Base-by-base conservation (phyloP, 2,888 invertebrate genomes). In the Drosophila lutescens region DNA sequence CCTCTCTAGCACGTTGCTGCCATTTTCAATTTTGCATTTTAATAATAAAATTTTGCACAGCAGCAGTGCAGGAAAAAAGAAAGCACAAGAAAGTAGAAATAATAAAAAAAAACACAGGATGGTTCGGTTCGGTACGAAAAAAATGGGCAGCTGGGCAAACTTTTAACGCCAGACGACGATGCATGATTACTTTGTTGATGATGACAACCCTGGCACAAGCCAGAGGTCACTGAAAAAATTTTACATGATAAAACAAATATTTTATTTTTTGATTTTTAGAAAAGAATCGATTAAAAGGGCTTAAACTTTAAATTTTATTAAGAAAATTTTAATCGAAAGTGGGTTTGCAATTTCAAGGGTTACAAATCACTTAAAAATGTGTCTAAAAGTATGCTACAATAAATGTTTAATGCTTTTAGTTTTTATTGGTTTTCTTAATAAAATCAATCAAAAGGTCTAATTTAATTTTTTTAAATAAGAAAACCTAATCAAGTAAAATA, bases 11-110 rank as follows among this genome's bases (percentile, higher is more conserved):
- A 80, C 88, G 88, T 83, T 79, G 73, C 77, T 74, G 65, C 86
- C 82, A 72, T 79, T 89, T 84, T 89, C 84, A 84, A 89, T 89
- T 84, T 87, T 84, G 89, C 89, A 84, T 89, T 84, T 89, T 84
- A 84, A 84, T 84, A 84, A 89, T 89, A 84, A 85, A 85, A 87
- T 89, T 87, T 81, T 87, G 88, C 67, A 67, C 76, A 62, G 75
- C 55, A 71, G 56, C 68, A 62, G 65, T 49, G 69, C 72, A 76
- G 43, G 43, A 68, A 68, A 72, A 57, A 79, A 60, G 59, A 70
- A 62, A 66, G 59, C 62, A 68, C 40, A 83, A 60, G 62, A 55
- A 61, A 60, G 53, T 54, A 34, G 49, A 41, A 54, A 43, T 46
- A 43, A 26, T 40, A 53, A 43, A 43, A 32, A 47, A 44, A 62